A percentile compares a stretch with the other conserved stretches of the same genome.
These are phyloP conservation scores for Drosophila ercepeae DNA, from an alignment of 1,140 invertebrate species.

Conservation along the genomic window DNA sequence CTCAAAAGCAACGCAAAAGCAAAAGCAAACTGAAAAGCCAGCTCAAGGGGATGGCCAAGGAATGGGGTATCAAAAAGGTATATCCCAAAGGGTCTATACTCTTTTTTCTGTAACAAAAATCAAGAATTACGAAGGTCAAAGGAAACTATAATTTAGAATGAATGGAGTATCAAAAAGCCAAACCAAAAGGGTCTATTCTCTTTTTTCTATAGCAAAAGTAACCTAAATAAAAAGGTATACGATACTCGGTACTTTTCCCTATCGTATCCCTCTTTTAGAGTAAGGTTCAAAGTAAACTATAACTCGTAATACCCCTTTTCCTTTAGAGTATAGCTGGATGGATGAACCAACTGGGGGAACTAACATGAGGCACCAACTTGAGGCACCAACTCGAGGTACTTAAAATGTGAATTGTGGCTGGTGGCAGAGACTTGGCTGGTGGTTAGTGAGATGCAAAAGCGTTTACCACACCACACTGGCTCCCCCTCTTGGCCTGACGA, in stretches of 20 bases:
- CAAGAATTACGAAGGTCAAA: too few species aligned
- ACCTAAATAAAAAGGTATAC: too few species aligned
- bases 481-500: conserved; percentile 24
- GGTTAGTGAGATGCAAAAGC: conserved; percentile 32
- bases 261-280: too few species aligned
- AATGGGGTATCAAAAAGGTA: background rate
- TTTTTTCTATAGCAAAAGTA: too few species aligned
- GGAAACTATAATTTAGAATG: too few species aligned
- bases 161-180: too few species aligned
- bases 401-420: conserved; percentile 13
- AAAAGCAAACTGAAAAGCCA: background rate
- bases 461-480: conserved; percentile 7
- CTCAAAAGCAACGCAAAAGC: background rate
- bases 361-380: conserved; percentile 7
- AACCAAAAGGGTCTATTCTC: too few species aligned
- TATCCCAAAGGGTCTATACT: background rate
- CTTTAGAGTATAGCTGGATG: conserved; percentile 7
- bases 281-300: too few species aligned
- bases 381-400: conserved; percentile 8
- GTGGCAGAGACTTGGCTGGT: too few species aligned
- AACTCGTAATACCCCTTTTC: background rate
- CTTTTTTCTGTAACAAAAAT: background rate
- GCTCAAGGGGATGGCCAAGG: background rate
- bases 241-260: too few species aligned
- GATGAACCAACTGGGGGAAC: conserved; percentile 6